Evolutionary conservation across 2,888 invertebrate species (phyloP), one percentile per base, ranked within the genome.

Genomic region (Zaprionus bogoriensis): DNA sequence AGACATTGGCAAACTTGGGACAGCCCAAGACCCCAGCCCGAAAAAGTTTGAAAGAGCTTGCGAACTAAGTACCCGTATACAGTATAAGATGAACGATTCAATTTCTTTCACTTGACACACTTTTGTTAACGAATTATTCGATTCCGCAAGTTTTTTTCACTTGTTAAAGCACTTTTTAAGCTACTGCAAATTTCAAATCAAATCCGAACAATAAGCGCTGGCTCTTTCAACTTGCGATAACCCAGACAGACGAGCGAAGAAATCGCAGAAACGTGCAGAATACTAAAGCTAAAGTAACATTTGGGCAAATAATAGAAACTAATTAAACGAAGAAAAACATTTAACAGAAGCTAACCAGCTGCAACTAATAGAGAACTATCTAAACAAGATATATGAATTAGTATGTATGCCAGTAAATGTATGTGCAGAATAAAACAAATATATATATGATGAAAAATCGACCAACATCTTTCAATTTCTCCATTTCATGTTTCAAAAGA

Each of bases 361-460:
- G 41, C 54, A 63, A 63, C 58, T 68, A 70, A 74, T 67, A 67
- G 69, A 75, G 69, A 64, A 65, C 44, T 55, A 69, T 41, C 63
- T 27, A 64, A 68, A 64, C 30, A 61, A 36, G 64, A 78, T 53
- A 27, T 77, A 86, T 79, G 80, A 86, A 85, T 74, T 80, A 80
- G 86, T 85, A 67, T 79, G 80, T 80, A 74, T 70, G 74, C 68
- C 58, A 63, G 41, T 71, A 71, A 46, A 79, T 75, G 67, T 75
- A 71, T 86, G 82, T 74, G 75, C 73, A 74, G 38, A 83, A 76
- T 67, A 82, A 83, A 76, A 63, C 64, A 38, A 82, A 76, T 75
- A 63, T 73, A 57, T 25, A 48, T 66, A 48, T 66, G 55, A 54
- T 12, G 30, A 60, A 63, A 46, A 14, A 7, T 22, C 20, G 2